These are phyloP conservation scores for Amiota minor DNA, from an alignment of 2,888 invertebrate species.

Conservation along the genomic window DNA sequence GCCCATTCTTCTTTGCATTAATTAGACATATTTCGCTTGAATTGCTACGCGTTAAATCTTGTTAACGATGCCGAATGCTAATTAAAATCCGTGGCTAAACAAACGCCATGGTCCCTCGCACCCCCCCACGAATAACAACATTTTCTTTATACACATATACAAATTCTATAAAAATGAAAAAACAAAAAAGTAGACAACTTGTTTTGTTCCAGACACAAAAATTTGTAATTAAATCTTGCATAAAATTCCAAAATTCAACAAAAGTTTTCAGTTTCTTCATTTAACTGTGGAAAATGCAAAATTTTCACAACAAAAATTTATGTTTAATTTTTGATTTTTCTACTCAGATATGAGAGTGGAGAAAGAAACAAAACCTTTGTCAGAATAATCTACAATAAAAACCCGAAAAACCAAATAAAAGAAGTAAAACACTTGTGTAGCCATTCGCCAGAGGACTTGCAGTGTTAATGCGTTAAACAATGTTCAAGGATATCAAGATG, in stretches of 20 bases:
- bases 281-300: constrained; percentile 50
- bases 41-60: constrained; percentile 50
- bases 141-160: constrained; percentile 5
- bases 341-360: not conserved
- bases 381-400: not conserved
- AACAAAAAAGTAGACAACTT: not conserved
- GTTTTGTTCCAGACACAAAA: constrained; percentile 6
- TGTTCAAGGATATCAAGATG: constrained; percentile 19
- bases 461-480: constrained; percentile 25
- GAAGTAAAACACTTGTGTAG: constrained; percentile 30
- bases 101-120: constrained; percentile 8
- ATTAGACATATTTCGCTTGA: constrained; percentile 29
- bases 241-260: constrained; percentile 60
- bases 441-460: constrained; percentile 28
- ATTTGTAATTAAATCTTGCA: constrained; percentile 32
- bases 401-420: constrained; percentile 41
- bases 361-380: not conserved
- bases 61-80: constrained; percentile 62
- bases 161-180: not conserved
- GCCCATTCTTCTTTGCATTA: constrained; percentile 13
- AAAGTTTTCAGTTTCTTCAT: constrained; percentile 42
- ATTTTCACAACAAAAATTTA: constrained; percentile 40
- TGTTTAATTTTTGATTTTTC: constrained; percentile 17
- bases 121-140: constrained; percentile 42
- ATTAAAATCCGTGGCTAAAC: constrained; percentile 35